A percentile compares a stretch with the other conserved stretches of the same genome.
Evolutionary conservation across 2,888 invertebrate genomes (phyloP).

Genomic region (Imbricaverruca yamaguchii): DNA sequence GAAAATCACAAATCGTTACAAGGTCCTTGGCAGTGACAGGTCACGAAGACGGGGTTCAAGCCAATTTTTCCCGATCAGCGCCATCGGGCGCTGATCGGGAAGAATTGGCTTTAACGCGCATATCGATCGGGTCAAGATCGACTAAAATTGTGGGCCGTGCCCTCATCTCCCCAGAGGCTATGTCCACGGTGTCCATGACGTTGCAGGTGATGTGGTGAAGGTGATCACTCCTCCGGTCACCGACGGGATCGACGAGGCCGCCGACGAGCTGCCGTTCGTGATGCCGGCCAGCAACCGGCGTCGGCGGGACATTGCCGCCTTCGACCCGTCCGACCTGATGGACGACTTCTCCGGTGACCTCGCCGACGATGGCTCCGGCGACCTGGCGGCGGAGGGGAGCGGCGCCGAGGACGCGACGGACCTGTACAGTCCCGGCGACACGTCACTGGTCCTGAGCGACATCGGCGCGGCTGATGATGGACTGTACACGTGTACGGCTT

Average conservation of each 20-base stretch:
- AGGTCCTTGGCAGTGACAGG: too few relatives aligned
- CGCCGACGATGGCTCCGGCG: slow-evolving; percentile 44
- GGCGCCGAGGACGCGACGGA: slow-evolving; percentile 41
- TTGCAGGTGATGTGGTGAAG: neutral
- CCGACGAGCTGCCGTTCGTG: slow-evolving; percentile 24
- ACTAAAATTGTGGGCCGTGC: too few relatives aligned
- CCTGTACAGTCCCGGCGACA: slow-evolving; percentile 37
- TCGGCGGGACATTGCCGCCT: slow-evolving; percentile 6
- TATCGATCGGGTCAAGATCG: too few relatives aligned
- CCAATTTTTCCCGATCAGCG: too few relatives aligned
- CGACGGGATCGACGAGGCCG: slow-evolving; percentile 28
- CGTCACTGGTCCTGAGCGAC: slow-evolving; percentile 34
- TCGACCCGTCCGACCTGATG: neutral
- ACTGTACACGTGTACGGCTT: slow-evolving; percentile 52
- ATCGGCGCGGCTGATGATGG: slow-evolving; percentile 46
- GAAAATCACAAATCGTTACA: too few relatives aligned
- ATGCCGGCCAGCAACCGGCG: neutral
- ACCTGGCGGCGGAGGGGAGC: slow-evolving; percentile 42
- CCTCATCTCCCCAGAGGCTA: too few relatives aligned
- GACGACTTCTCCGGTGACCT: slow-evolving; percentile 22
- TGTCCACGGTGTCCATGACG: too few relatives aligned
- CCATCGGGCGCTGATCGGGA: too few relatives aligned
- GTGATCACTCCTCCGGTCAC: slow-evolving; percentile 19
- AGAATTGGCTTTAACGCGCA: too few relatives aligned
- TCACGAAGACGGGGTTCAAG: too few relatives aligned